Percentiles rank a stretch among this genome's conserved stretches.
Evolutionary conservation across 2,888 invertebrate genomes (phyloP).

Genomic region (Cantharis flavilabris): DNA sequence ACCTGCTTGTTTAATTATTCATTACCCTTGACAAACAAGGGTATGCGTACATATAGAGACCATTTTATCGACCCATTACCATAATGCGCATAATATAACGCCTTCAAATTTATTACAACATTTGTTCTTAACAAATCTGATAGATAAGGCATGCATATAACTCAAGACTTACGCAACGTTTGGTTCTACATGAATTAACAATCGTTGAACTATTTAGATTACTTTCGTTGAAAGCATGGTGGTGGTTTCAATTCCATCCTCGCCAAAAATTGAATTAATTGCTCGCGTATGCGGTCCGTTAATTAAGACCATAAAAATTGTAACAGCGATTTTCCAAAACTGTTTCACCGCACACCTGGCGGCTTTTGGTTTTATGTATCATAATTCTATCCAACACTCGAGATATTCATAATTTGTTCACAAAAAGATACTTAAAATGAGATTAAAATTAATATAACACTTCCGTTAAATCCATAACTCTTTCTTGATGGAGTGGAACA

Average conservation of each 20-base stretch:
- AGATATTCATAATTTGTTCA: not conserved
- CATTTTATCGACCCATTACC: slow-evolving; percentile 5
- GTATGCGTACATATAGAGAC: slow-evolving; percentile 7
- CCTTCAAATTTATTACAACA: not conserved
- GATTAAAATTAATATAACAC: not conserved
- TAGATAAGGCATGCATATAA: not conserved
- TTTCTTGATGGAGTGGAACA: not conserved
- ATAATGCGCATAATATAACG: not conserved
- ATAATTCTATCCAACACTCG: not conserved
- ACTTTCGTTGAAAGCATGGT: not conserved
- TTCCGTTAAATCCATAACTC: not conserved
- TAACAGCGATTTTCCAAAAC: not conserved
- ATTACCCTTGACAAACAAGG: slow-evolving; percentile 9
- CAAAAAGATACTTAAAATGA: not conserved
- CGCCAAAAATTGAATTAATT: not conserved
- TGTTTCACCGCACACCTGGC: not conserved
- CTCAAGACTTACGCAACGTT: not conserved
- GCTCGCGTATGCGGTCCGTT: not conserved
- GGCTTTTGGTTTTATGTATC: not conserved
- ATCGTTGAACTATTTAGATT: not conserved
- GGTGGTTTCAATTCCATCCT: not conserved
- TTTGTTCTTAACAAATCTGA: not conserved
- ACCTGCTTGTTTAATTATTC: not conserved
- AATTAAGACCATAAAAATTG: not conserved
- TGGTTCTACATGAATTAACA: not conserved